Evolutionary conservation across 2,113 vertebrate genomes (phyloP).

Genomic region (Trichechus manatus): DNA sequence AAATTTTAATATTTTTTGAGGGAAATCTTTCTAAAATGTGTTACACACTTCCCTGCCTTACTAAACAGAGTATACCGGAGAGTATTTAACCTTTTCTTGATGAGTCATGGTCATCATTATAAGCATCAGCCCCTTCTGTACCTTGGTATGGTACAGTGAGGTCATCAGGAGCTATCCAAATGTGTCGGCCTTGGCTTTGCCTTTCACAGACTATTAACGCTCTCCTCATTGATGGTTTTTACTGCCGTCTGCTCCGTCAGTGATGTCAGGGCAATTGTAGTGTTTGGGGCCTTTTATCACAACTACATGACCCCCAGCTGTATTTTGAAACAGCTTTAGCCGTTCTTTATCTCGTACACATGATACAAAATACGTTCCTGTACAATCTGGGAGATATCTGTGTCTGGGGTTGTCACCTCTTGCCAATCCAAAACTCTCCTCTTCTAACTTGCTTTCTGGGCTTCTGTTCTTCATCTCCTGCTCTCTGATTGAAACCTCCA

Average conservation of each 20-base stretch:
- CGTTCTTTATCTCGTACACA: constrained; percentile 46
- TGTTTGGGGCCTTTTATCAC: not conserved
- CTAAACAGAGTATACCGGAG: constrained; percentile 71
- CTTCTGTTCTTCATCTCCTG: not conserved
- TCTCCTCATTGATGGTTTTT: constrained; percentile 48
- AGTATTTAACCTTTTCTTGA: constrained; percentile 61
- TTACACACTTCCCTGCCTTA: constrained; percentile 78
- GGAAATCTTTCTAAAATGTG: constrained; percentile 78
- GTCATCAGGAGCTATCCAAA: constrained; percentile 22
- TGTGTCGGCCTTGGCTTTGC: constrained; percentile 43
- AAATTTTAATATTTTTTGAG: constrained; percentile 80
- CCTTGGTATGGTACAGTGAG: constrained; percentile 24
- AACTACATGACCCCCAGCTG: not conserved
- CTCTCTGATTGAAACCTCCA: constrained; percentile 47
- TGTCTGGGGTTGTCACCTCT: constrained; percentile 44
- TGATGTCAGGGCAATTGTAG: constrained; percentile 32
- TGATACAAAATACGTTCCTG: constrained; percentile 50
- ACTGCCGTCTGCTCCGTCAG: constrained; percentile 8
- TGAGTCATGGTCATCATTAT: constrained; percentile 40
- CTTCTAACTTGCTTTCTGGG: constrained; percentile 44
- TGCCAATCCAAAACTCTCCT: constrained; percentile 1
- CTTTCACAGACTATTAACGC: constrained; percentile 14
- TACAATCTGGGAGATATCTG: not conserved
- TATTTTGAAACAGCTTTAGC: constrained; percentile 61
- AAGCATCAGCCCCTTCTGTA: constrained; percentile 44